phyloP scores from a whole-genome alignment of 2,888 invertebrate genomes.

The Schrankia costaestrigalis region DNA sequence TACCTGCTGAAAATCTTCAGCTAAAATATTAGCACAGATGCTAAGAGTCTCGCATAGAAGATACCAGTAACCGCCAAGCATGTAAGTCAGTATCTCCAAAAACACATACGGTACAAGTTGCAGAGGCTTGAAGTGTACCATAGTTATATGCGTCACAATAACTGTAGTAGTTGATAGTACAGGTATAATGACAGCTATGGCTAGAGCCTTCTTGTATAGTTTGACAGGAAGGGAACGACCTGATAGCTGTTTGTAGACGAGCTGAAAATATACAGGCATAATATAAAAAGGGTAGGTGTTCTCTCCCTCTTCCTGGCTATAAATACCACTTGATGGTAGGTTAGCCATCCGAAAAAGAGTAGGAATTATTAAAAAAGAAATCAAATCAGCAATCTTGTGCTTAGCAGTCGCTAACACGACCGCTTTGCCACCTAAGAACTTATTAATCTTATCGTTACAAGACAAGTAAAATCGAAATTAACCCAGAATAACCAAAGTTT shows the following conservation, averaged over 20 bases:
- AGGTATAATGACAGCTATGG: slow-evolving; percentile 81
- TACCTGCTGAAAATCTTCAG: slow-evolving; percentile 85
- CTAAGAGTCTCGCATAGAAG: slow-evolving; percentile 84
- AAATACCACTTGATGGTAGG: too few species aligned
- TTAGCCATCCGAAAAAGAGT: too few species aligned
- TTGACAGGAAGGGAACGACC: slow-evolving; percentile 79
- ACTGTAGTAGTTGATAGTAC: slow-evolving; percentile 83
- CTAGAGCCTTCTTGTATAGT: slow-evolving; percentile 80
- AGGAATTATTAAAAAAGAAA: too few species aligned
- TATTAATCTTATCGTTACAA: too few species aligned
- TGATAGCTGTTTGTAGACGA: slow-evolving; percentile 82
- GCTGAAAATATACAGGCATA: slow-evolving; percentile 46
- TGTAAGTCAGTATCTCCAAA: slow-evolving; percentile 84
- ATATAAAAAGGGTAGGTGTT: too few species aligned
- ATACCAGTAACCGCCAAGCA: slow-evolving; percentile 87
- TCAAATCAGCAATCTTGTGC: too few species aligned
- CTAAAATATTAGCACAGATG: slow-evolving; percentile 82
- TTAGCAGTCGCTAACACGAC: too few species aligned
- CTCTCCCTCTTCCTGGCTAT: too few species aligned
- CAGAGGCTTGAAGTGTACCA: slow-evolving; percentile 83
- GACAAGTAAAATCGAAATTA: too few species aligned
- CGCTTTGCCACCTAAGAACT: too few species aligned
- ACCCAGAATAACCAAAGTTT: too few species aligned
- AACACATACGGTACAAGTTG: slow-evolving; percentile 86
- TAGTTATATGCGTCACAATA: slow-evolving; percentile 84